Evolutionary conservation across 2,797 vertebrate species (phyloP).

Genomic region (Staurois parvus): DNA sequence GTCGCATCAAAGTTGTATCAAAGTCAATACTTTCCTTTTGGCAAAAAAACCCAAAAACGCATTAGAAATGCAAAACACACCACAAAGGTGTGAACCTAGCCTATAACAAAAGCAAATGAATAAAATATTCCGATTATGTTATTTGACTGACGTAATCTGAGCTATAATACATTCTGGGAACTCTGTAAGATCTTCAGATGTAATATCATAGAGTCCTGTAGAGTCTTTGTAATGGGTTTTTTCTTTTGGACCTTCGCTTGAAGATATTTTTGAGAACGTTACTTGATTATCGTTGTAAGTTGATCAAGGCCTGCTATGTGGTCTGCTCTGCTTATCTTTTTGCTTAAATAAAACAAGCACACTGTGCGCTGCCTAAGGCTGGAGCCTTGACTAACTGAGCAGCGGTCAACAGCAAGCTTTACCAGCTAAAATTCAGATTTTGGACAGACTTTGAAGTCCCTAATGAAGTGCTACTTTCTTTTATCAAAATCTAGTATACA

Average conservation of each 20-base stretch:
- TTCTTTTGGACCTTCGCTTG: conserved; percentile 5
- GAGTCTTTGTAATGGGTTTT: not conserved
- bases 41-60: too few species aligned
- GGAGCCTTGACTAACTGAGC: conserved; percentile 23
- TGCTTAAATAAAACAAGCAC: not conserved
- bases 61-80: too few species aligned
- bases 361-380: conserved; percentile 27
- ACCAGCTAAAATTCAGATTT: conserved; percentile 24
- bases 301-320: not conserved
- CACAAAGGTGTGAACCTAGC: too few species aligned
- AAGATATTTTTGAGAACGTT: conserved; percentile 22
- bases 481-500: not conserved
- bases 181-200: conserved; percentile 18
- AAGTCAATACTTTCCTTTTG: too few species aligned
- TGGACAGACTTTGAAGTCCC: not conserved
- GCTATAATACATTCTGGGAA: conserved; percentile 7
- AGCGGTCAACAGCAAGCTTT: not conserved
- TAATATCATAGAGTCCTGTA: conserved; percentile 13
- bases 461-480: not conserved
- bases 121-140: conserved; percentile 14
- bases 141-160: not conserved
- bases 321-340: conserved; percentile 1
- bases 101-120: not conserved
- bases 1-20: too few species aligned
- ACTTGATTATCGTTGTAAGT: conserved; percentile 19